Base-by-base conservation (phyloP, 2,113 vertebrate genomes). In the Dicaeum eximium region DNA sequence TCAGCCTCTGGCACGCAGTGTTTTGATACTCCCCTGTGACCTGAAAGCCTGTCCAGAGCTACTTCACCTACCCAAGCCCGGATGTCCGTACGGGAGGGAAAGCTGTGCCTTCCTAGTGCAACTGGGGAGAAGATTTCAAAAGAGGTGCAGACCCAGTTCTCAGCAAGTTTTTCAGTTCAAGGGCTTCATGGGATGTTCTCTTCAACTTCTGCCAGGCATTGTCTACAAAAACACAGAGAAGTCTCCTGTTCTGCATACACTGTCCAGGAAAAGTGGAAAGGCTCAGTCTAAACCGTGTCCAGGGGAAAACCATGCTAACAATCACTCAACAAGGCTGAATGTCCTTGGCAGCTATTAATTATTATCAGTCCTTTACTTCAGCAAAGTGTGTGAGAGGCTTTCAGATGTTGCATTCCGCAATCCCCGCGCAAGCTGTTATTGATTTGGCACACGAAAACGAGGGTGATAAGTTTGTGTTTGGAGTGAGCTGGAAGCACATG, bases 281-380 rank as follows among this genome's bases (percentile, higher is more conserved):
- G 21, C 80, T 95, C 53, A 11, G 38, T 60, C 64, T 86, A 71
- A 95, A 64, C 31, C 38, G 31, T 48, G 56, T 86, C 81, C 82
- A 72, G 86, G 77, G 86, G 48, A 95, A 96, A 94, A 56, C 61
- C 86, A 53, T 50, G 80, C 64, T 94, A 95, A 30, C 80, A 90
- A 56, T 64, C 88, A 74, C 86, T 83, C 72, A 78, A 33, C 72
- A 40, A 84, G 60, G 82, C 92, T 94, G 80, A 86, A 93, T 42
- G 92, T 88, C 92, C 95, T 93, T 95, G 95, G 94, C 79, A 94
- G 72, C 94, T 92, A 88, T 95, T 94, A 95, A 96, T 88, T 93
- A 93, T 94, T 94, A 95, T 92, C 92, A 84, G 65, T 27, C n/a
- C 69, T 92, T 86, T 77, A 77, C 91, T 93, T 86, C 60, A 92